Evolutionary conservation across 2,113 vertebrate genomes (phyloP).

Genomic region (Onychostruthus taczanowskii): DNA sequence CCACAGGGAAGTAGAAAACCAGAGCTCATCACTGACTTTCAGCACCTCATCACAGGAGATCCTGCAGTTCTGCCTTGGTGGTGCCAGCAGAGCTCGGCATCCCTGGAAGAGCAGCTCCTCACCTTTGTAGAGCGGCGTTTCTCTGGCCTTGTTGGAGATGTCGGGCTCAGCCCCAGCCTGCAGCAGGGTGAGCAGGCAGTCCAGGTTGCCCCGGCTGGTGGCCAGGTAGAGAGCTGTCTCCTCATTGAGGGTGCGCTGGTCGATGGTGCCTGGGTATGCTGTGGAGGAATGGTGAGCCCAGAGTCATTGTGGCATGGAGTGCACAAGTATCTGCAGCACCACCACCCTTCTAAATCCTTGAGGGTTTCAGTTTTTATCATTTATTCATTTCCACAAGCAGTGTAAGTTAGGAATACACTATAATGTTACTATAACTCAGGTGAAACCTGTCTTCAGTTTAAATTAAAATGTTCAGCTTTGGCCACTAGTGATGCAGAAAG

Average conservation of each 20-base stretch:
- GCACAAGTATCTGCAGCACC: not conserved
- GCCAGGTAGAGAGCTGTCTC: conserved; percentile 86
- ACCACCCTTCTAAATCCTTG: not conserved
- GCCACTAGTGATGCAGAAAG: not conserved
- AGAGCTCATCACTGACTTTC: not conserved
- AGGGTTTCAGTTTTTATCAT: not conserved
- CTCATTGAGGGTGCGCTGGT: conserved; percentile 81
- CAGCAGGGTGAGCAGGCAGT: conserved; percentile 79
- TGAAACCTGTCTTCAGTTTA: not conserved
- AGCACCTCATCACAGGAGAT: not conserved
- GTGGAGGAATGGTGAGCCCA: not conserved
- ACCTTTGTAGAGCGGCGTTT: conserved; percentile 93
- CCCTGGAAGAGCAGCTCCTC: not conserved
- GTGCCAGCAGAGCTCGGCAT: not conserved
- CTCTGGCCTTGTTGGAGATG: conserved; percentile 81
- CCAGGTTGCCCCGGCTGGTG: conserved; percentile 67
- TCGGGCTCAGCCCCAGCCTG: conserved; percentile 83
- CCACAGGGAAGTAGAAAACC: not conserved
- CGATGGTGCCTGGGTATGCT: conserved; percentile 83
- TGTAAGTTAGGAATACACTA: not conserved
- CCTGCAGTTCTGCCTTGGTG: not conserved
- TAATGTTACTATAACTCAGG: not conserved
- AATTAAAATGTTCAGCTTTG: not conserved
- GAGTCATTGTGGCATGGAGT: not conserved
- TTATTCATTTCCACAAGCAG: not conserved